Evolutionary conservation across 2,888 invertebrate species (phyloP).

Genomic region (Cryptus viduatorius): DNA sequence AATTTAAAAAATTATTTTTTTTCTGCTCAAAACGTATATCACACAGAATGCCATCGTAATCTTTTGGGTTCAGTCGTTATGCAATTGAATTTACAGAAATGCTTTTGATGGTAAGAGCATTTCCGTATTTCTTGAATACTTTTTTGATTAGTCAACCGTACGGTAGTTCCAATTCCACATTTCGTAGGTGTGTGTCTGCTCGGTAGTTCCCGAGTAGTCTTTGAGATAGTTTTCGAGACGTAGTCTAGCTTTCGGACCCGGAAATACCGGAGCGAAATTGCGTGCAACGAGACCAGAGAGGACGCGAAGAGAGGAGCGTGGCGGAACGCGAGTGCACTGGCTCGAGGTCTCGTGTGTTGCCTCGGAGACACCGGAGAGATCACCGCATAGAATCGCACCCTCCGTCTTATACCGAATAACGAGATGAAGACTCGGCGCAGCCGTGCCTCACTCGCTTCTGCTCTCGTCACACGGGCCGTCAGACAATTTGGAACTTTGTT

Average conservation of each 20-base stretch:
- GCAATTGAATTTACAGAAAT: background rate
- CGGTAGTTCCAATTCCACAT: conserved; percentile 50
- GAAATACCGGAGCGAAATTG: conserved; percentile 71
- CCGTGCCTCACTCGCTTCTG: conserved; percentile 44
- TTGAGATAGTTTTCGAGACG: conserved; percentile 52
- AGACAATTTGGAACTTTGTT: conserved; percentile 56
- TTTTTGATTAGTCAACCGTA: conserved; percentile 9
- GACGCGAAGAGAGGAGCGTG: conserved; percentile 43
- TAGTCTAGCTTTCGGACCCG: conserved; percentile 67
- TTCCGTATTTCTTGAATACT: background rate
- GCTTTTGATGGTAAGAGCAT: background rate
- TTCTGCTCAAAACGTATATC: background rate
- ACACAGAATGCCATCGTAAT: background rate
- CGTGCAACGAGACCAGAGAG: conserved; percentile 68
- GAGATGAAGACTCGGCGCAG: conserved; percentile 67
- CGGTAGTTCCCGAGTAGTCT: conserved; percentile 42
- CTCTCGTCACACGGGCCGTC: conserved; percentile 45
- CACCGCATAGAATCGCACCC: conserved; percentile 59
- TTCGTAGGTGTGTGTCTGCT: conserved; percentile 62
- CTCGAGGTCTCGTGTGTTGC: conserved; percentile 49
- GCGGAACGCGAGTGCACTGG: conserved; percentile 46
- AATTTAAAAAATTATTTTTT: background rate
- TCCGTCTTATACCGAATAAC: conserved; percentile 67
- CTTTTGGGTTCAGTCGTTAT: background rate
- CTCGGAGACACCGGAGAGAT: conserved; percentile 62